phyloP scores from a whole-genome alignment of 2,113 vertebrate genomes.

The Anguilla rostrata region DNA sequence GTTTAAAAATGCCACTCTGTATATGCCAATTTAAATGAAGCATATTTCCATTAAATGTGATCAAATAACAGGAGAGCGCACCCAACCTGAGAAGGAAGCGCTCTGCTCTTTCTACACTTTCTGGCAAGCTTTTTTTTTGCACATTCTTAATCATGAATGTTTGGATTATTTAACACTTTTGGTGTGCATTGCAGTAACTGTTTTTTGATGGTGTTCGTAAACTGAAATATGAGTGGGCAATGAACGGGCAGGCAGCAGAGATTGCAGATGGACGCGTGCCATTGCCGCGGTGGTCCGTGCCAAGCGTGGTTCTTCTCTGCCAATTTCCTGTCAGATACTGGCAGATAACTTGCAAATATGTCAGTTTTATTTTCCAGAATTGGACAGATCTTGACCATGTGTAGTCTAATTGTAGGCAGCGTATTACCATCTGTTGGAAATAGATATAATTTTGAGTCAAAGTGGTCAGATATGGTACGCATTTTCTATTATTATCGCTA shows the following conservation, averaged over 20 bases:
- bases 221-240: constrained; percentile 1
- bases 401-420: constrained; percentile 72
- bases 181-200: neutral
- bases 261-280: constrained; percentile 57
- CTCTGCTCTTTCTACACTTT: neutral
- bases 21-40: constrained; percentile 32
- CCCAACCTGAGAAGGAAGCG: neutral
- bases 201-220: constrained; percentile 3
- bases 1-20: constrained; percentile 32
- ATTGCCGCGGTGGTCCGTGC: constrained; percentile 47
- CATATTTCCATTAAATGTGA: constrained; percentile 22
- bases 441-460: constrained; percentile 66
- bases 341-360: constrained; percentile 72
- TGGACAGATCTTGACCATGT: constrained; percentile 72
- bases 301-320: constrained; percentile 63
- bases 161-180: neutral
- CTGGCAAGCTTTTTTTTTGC: neutral
- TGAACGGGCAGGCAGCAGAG: constrained; percentile 37
- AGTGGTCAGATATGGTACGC: constrained; percentile 60
- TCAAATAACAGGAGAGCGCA: neutral
- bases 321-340: constrained; percentile 74
- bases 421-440: constrained; percentile 72
- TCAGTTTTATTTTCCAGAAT: constrained; percentile 73
- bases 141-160: neutral
- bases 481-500: constrained; percentile 58